Conservation (phyloP, 2,797 vertebrate genomes). For the Otolemur crassicaudatus region DNA sequence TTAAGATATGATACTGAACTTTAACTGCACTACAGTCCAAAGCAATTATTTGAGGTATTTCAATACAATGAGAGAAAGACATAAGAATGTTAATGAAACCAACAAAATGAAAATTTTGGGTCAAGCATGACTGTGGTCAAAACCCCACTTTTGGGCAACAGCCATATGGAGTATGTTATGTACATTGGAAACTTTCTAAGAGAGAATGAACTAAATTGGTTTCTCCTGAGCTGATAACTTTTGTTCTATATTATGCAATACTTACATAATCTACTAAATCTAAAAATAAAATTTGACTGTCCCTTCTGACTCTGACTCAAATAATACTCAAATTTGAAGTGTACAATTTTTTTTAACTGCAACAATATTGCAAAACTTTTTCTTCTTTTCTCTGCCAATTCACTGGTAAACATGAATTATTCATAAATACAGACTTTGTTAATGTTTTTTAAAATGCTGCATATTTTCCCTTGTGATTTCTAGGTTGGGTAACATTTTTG, state of each 20-base stretch:
- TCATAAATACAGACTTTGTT: conserved; percentile 46
- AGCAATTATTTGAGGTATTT: not conserved
- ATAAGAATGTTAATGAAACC: not conserved
- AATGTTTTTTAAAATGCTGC: conserved; percentile 41
- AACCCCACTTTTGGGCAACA: rapidly evolving
- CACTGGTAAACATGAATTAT: not conserved
- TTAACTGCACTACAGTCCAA: rapidly evolving
- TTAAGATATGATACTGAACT: too few relatives aligned
- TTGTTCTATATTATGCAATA: conserved; percentile 44
- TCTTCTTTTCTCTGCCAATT: conserved; percentile 1
- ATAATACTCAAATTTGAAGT: conserved; percentile 61
- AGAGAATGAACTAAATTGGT: conserved; percentile 50
- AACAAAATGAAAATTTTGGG: rapidly evolving
- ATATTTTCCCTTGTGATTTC: conserved; percentile 59
- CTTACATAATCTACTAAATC: conserved; percentile 66
- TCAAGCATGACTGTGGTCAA: too few relatives aligned
- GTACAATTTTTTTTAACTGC: conserved; percentile 65
- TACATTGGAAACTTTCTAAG: not conserved
- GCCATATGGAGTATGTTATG: rapidly evolving
- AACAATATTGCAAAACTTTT: conserved; percentile 53
- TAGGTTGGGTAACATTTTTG: conserved; percentile 62
- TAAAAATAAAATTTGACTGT: conserved; percentile 55
- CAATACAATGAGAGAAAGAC: not conserved
- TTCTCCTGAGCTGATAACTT: conserved; percentile 65
- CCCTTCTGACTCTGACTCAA: conserved; percentile 64